A percentile compares a stretch with the other conserved stretches of the same genome.
phyloP scores from a whole-genome alignment of 2,888 invertebrate genomes.

The Megamerina dolium region DNA sequence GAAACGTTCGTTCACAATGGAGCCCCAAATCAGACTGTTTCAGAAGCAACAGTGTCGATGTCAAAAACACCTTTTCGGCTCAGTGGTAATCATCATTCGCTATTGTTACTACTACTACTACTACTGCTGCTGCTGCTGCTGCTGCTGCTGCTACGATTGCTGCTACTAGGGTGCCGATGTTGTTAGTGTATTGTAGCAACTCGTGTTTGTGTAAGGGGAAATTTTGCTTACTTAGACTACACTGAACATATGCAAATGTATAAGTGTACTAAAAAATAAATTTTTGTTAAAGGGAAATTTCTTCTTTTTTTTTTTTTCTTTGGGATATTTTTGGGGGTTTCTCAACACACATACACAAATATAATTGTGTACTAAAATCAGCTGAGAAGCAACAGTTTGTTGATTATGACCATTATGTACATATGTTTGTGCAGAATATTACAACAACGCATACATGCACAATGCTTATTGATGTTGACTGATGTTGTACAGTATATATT shows the following conservation, averaged over 20 bases:
- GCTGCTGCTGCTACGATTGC: too few relatives aligned
- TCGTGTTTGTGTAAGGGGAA: too few relatives aligned
- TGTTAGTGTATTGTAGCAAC: too few relatives aligned
- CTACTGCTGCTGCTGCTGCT: too few relatives aligned
- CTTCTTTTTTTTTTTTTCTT: neutral
- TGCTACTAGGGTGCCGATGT: too few relatives aligned
- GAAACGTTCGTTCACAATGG: slow-evolving; percentile 23
- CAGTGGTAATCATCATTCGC: neutral
- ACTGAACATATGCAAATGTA: too few relatives aligned
- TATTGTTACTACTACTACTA: too few relatives aligned
- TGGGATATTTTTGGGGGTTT: neutral
- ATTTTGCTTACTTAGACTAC: neutral
- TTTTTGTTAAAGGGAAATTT: neutral
- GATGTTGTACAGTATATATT: slow-evolving; percentile 2
- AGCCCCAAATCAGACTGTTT: slow-evolving; percentile 24
- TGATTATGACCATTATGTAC: slow-evolving; percentile 10
- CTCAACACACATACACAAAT: neutral
- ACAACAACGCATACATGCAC: too few relatives aligned
- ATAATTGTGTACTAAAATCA: slow-evolving; percentile 17
- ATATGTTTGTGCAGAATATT: too few relatives aligned
- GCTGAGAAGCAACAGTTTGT: slow-evolving; percentile 27
- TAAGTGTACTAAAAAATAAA: slow-evolving; percentile 13
- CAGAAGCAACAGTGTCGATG: slow-evolving; percentile 24
- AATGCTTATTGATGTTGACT: slow-evolving; percentile 2
- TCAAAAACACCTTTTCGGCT: slow-evolving; percentile 19